Conservation (phyloP, 2,797 vertebrate species). For the Eptatretus atami region DNA sequence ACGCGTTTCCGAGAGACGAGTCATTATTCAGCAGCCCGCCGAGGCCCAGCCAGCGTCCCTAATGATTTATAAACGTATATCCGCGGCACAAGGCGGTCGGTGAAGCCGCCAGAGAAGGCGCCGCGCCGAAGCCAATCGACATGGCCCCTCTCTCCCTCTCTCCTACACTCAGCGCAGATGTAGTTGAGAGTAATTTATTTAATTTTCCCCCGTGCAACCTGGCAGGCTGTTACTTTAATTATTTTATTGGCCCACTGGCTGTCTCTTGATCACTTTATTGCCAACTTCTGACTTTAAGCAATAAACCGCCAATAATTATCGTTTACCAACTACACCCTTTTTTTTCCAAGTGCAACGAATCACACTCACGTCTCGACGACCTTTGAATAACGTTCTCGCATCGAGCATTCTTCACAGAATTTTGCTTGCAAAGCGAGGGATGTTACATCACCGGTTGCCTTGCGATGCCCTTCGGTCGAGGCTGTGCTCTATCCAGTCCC, state of each 20-base stretch:
- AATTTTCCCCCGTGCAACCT: conserved; percentile 1
- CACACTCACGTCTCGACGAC: too few species aligned
- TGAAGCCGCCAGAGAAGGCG: background rate
- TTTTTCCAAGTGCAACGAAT: too few species aligned
- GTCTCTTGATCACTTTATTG: conserved; percentile 4
- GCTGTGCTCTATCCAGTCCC: too few species aligned
- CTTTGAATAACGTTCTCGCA: too few species aligned
- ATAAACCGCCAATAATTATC: too few species aligned
- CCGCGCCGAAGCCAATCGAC: too few species aligned
- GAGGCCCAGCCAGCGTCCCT: background rate
- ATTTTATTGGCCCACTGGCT: conserved; percentile 5
- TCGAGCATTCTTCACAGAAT: too few species aligned
- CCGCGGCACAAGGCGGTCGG: background rate
- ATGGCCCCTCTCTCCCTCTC: background rate
- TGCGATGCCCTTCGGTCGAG: too few species aligned
- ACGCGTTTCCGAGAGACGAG: background rate
- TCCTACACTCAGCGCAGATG: background rate
- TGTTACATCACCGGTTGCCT: too few species aligned
- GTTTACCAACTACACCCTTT: too few species aligned
- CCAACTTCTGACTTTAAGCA: background rate
- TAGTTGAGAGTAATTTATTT: conserved; percentile 1
- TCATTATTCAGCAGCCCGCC: too few species aligned
- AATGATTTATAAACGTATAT: conserved; percentile 4
- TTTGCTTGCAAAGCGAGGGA: too few species aligned
- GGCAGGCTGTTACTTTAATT: conserved; percentile 3